Evolutionary conservation across 2,113 vertebrate species (phyloP).

Genomic region (Mustelus asterias): DNA sequence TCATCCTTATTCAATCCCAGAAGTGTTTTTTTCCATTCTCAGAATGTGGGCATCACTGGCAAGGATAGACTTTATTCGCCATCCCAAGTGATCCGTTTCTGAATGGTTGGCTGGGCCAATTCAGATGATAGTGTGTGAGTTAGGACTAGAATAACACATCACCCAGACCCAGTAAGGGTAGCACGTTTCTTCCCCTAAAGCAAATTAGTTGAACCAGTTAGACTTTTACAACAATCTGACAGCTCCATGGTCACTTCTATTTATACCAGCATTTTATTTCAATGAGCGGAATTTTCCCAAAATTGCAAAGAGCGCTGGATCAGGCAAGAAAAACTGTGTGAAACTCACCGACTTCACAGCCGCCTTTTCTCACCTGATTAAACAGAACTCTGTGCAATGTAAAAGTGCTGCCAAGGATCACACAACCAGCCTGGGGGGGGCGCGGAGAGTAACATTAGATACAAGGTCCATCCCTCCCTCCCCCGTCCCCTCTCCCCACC

Average conservation of each 20-base stretch:
- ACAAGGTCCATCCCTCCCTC: too few species aligned
- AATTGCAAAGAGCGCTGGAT: too few species aligned
- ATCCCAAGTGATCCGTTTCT: not conserved
- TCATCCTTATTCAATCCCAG: not conserved
- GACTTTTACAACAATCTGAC: not conserved
- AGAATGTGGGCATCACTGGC: not conserved
- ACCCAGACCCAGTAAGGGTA: not conserved
- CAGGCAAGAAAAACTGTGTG: too few species aligned
- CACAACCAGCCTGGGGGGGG: too few species aligned
- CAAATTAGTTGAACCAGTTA: not conserved
- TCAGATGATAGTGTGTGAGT: not conserved
- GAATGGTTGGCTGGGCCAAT: not conserved
- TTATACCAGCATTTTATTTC: not conserved
- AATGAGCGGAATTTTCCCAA: not conserved
- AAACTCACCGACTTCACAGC: too few species aligned
- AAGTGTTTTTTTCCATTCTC: not conserved
- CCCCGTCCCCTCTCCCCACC: too few species aligned
- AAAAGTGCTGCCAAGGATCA: too few species aligned
- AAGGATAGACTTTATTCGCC: not conserved
- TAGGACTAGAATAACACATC: not conserved
- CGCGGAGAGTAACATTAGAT: too few species aligned
- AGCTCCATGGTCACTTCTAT: not conserved
- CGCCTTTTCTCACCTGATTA: too few species aligned
- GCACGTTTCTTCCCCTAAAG: not conserved
- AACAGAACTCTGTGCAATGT: too few species aligned